Base-by-base conservation (phyloP, 1,140 invertebrate species). In the Frieseomelitta varia region DNA sequence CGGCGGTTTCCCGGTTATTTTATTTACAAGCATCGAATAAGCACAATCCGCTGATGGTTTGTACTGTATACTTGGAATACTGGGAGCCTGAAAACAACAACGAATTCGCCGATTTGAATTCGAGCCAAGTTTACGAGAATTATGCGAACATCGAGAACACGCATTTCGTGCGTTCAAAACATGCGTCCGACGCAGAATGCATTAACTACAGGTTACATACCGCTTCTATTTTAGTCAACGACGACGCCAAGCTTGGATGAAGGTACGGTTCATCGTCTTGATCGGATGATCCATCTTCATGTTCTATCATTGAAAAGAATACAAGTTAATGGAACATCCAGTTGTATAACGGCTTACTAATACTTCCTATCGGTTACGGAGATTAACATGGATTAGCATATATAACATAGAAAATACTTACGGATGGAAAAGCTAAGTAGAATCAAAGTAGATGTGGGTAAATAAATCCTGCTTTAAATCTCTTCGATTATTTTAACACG, bases 11-110 rank as follows among this genome's bases (percentile, higher is more conserved):
- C 97, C 97, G 84, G 97, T 97, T 85, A 98, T 98, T 93, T 97
- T 97, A 89, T 97, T 97, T 27, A 98, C 97, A 69, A 98, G 95
- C 95, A 98, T 97, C 21, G 97, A 97, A 93, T 98, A 98, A 68
- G 97, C 96, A 94, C 97, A 98, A 94, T 98, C 97, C 0, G 97
- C 96, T 14, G 97, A 97, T 53, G 97, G 97, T 91, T 97, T 97
- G 93, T 97, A 97, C 76, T 96, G 96, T 86, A 98, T 97, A 87
- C 95, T 96, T 55, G 96, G 96, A 89, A 97, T 96, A 67, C 95
- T 96, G 12, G 96, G 96, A 61, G 96, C 96, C 96, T 97, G 93
- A 21, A 91, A 90, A n/a, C 30, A 12, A 8, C 8, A 11, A 75
- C 27, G 56, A 17, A 67, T 67, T 30, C 39, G n/a, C 11, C 10